phyloP scores from a whole-genome alignment of 2,113 vertebrate species.

The Heptranchias perlo region DNA sequence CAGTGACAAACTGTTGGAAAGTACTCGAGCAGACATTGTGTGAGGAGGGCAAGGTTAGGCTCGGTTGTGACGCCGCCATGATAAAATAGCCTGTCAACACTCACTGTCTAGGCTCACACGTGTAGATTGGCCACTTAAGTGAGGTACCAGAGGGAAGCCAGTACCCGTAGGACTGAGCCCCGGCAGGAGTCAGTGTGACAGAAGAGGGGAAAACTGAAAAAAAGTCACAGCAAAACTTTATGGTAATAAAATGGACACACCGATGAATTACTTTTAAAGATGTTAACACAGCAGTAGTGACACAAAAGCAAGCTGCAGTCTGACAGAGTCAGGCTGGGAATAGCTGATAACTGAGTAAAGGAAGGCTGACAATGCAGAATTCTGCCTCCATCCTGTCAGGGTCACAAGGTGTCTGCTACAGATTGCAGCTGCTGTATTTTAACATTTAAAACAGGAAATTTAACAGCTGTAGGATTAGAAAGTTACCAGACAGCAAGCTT shows the following conservation, averaged over 20 bases:
- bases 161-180: background rate
- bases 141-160: background rate
- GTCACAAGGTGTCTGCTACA: slow-evolving; percentile 43
- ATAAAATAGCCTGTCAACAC: background rate
- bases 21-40: background rate
- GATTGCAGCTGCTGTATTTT: background rate
- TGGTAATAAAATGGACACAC: background rate
- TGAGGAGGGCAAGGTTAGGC: background rate
- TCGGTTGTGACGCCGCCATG: background rate
- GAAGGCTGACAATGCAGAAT: slow-evolving; percentile 52
- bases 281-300: background rate
- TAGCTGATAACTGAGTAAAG: slow-evolving; percentile 53
- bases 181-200: background rate
- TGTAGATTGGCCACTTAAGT: background rate
- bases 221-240: background rate
- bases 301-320: background rate
- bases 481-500: background rate
- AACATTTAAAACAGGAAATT: background rate
- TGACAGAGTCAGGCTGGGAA: slow-evolving; percentile 43
- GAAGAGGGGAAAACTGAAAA: background rate
- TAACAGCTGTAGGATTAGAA: background rate
- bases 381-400: slow-evolving; percentile 44
- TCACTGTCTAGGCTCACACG: too few relatives aligned
- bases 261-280: background rate
- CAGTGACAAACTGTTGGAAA: background rate